Percentiles rank a stretch among this genome's conserved stretches.
These are phyloP conservation scores for Bombylius discolor DNA, from an alignment of 2,888 invertebrate species.

Conservation along the genomic window DNA sequence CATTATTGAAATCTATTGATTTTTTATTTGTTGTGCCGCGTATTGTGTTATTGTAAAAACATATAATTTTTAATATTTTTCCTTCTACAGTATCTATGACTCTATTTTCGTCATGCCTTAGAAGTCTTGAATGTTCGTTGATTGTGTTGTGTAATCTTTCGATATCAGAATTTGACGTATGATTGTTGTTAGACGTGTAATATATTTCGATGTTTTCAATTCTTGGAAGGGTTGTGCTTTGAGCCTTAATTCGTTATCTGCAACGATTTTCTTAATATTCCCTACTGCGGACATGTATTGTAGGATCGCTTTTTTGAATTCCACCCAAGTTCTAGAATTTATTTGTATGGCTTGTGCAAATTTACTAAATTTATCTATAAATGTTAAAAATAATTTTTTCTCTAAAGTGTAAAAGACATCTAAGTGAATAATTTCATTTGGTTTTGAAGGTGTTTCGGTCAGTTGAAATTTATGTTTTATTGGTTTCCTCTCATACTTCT, in stretches of 20 bases:
- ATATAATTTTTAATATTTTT: neutral
- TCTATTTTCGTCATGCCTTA: neutral
- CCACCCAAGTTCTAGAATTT: conserved; percentile 2
- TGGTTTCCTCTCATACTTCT: neutral
- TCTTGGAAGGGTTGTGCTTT: neutral
- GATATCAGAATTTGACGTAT: neutral
- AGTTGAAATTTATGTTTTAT: neutral
- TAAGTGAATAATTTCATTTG: conserved; percentile 4
- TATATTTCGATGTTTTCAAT: neutral
- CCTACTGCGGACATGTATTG: neutral
- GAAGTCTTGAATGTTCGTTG: neutral
- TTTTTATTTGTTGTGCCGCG: neutral
- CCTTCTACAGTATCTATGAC: neutral
- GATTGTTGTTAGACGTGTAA: neutral
- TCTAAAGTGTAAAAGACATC: neutral
- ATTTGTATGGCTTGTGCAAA: conserved; percentile 3
- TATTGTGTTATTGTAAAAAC: neutral
- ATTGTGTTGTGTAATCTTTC: neutral
- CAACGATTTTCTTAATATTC: neutral
- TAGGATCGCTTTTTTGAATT: conserved; percentile 1
- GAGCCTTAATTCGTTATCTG: neutral
- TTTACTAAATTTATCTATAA: conserved; percentile 8
- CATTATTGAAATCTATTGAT: neutral
- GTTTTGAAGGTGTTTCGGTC: conserved; percentile 1
- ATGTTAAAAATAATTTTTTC: neutral